Evolutionary conservation across 2,888 invertebrate species (phyloP).

Genomic region (Hypena proboscidalis): DNA sequence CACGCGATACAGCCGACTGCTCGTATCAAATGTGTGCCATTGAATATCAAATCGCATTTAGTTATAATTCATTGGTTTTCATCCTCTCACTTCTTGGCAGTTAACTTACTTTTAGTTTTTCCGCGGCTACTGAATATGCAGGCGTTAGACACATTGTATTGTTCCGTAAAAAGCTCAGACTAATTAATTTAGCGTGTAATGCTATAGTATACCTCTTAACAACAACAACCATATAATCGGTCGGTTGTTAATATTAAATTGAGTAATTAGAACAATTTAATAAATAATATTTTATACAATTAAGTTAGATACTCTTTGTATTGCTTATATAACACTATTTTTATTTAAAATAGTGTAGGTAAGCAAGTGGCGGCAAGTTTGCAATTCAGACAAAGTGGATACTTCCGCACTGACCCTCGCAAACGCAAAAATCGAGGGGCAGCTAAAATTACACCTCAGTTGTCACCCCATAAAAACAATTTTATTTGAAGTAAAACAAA

Average conservation of each 20-base stretch:
- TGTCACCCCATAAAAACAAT: not conserved
- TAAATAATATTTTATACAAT: too few relatives aligned
- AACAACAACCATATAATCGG: constrained; percentile 1
- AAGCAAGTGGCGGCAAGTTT: constrained; percentile 1
- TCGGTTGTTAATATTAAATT: too few relatives aligned
- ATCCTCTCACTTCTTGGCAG: constrained; percentile 11
- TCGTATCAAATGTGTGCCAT: constrained; percentile 41
- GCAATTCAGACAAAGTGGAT: constrained; percentile 4
- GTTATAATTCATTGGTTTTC: constrained; percentile 28
- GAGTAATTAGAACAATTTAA: too few relatives aligned
- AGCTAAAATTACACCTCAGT: constrained; percentile 1
- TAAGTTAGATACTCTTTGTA: too few relatives aligned
- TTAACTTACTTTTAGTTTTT: constrained; percentile 5
- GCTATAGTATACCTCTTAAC: not conserved
- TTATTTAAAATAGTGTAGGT: not conserved
- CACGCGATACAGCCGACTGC: constrained; percentile 30
- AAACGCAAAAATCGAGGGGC: not conserved
- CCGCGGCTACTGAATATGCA: not conserved
- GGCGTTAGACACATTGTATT: too few relatives aligned
- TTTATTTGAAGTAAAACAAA: too few relatives aligned
- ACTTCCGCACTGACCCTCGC: constrained; percentile 6
- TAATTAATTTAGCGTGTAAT: too few relatives aligned
- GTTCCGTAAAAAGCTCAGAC: too few relatives aligned
- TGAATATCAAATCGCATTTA: constrained; percentile 36
- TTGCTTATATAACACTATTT: too few relatives aligned